Conservation (phyloP, 2,113 vertebrate species). For the Microtus montanus region DNA sequence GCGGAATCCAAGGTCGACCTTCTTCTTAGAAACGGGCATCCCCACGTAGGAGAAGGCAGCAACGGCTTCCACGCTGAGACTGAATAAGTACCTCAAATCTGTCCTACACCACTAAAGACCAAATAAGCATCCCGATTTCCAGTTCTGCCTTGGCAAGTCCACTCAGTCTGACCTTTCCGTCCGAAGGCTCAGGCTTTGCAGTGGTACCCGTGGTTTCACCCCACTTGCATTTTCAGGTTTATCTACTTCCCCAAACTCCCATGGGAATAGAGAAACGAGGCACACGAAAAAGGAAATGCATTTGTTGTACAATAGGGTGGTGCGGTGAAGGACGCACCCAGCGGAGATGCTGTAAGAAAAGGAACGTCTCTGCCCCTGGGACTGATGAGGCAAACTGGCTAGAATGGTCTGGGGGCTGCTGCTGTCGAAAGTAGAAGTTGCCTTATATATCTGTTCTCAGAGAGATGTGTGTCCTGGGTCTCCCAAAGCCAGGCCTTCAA, state of each 20-base stretch:
- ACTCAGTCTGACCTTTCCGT: background rate
- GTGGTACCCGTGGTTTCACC: background rate
- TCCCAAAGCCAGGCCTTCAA: conserved; percentile 14
- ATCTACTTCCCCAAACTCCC: background rate
- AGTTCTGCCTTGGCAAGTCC: background rate
- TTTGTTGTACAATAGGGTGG: background rate
- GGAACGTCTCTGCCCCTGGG: background rate
- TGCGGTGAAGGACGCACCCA: background rate
- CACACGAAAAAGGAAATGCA: background rate
- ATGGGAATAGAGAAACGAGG: conserved; percentile 30
- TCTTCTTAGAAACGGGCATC: background rate
- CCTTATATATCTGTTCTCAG: background rate
- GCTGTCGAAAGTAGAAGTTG: background rate
- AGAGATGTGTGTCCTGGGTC: background rate
- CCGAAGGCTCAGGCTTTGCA: background rate
- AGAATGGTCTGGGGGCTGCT: background rate
- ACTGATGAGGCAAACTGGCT: background rate
- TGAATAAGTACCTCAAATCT: background rate
- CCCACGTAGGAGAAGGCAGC: too few relatives aligned
- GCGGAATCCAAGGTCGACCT: background rate
- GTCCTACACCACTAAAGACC: background rate
- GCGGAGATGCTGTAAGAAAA: background rate
- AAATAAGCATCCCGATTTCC: background rate
- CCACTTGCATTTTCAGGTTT: background rate
- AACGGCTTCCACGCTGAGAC: background rate